Base-by-base conservation (phyloP, 2,797 vertebrate genomes). In the Thamnophis elegans region DNA sequence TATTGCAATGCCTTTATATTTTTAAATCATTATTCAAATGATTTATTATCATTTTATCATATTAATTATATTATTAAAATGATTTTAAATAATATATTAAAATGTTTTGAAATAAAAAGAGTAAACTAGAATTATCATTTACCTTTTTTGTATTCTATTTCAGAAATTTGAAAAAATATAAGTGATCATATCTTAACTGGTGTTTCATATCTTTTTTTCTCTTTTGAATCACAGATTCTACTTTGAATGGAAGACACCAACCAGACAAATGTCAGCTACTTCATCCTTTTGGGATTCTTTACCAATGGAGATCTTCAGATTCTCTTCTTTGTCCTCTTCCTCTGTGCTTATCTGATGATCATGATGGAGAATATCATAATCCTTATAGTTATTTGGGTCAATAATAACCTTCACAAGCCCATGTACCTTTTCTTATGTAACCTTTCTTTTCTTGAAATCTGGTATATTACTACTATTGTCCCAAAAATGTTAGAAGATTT, bases 391-490 rank as follows among this genome's bases (percentile, higher is more conserved):
- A 95, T 97, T 32, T 5, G 0, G 78, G 92, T 92, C 0, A 95
- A 97, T 59, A 47, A 0, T 1, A 95, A 93, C 2, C 94, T 98
- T 87, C 96, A 97, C 28, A 98, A 95, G 0, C 97, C 97, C 87
- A 98, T 97, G 97, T 98, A 97, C 89, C 96, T 97, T 87, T 97
- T 98, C 85, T 90, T 98, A 8, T 95, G 96, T 14, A 96, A 96
- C 0, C 94, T 98, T 7, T 97, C 97, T 1, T 95, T 97, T 92
- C 56, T 98, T 73, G 97, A 98, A 94, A 96, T 98, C 93, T 97
- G 97, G 94, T 98, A 97, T 28, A 95, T 98, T 36, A 97, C 96
- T 1, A 96, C 95, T 91, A 97, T 96, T 86, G 96, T 96, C 55
- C 97, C 97, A 59, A 97, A 97, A 92, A 97, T 98, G 96, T 91